phyloP scores from a whole-genome alignment of 2,113 vertebrate species.

The Columba livia region DNA sequence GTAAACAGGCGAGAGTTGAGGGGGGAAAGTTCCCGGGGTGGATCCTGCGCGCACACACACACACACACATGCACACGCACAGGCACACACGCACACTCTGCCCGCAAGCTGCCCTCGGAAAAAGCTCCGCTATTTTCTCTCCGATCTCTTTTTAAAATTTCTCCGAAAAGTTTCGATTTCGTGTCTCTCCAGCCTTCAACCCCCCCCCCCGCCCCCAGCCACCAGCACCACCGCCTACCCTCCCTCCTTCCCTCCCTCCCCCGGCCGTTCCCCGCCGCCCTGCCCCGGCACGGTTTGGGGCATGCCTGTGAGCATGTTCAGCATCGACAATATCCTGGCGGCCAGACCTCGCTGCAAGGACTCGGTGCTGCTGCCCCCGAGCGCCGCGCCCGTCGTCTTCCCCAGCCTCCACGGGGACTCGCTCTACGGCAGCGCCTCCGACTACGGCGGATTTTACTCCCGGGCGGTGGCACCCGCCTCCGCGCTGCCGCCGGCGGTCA shows the following conservation, averaged over 20 bases:
- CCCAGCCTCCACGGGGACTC: slow-evolving; percentile 84
- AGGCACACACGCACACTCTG: slow-evolving; percentile 12
- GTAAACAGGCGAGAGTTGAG: slow-evolving; percentile 63
- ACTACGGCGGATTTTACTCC: slow-evolving; percentile 91
- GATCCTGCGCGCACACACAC: slow-evolving; percentile 66
- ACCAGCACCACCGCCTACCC: neutral
- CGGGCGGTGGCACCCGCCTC: slow-evolving; percentile 82
- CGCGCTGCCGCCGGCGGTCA: slow-evolving; percentile 78
- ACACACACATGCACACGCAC: neutral
- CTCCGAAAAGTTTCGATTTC: slow-evolving; percentile 42
- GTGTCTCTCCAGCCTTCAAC: neutral
- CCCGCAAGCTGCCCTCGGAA: slow-evolving; percentile 21
- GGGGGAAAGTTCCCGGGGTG: slow-evolving; percentile 71
- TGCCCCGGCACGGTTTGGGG: slow-evolving; percentile 65
- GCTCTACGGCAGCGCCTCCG: slow-evolving; percentile 80
- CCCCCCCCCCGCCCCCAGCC: neutral
- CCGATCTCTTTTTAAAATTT: slow-evolving; percentile 26
- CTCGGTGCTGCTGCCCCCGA: slow-evolving; percentile 85
- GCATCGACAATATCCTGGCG: slow-evolving; percentile 97
- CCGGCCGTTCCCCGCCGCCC: slow-evolving; percentile 25
- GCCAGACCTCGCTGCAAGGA: slow-evolving; percentile 94
- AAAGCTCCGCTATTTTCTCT: neutral
- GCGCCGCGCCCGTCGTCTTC: slow-evolving; percentile 84
- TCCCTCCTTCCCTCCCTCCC: neutral
- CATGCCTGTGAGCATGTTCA: slow-evolving; percentile 98